Base-by-base conservation (phyloP, 2,888 invertebrate genomes). In the Tholera decimalis region DNA sequence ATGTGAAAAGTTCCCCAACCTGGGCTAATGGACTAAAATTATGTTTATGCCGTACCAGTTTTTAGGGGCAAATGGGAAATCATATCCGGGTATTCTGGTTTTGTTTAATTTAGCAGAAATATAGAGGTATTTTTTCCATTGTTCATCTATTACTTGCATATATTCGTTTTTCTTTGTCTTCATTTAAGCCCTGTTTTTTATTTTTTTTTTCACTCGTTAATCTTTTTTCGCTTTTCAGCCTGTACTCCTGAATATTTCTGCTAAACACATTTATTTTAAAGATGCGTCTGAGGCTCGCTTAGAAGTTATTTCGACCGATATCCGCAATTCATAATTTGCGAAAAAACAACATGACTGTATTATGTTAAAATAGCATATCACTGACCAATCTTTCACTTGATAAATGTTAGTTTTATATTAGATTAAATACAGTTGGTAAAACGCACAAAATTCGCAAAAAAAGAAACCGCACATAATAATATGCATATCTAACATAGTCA, bases 401-500 rank as follows among this genome's bases (percentile, higher is more conserved):
- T 33, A 22, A 30, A 41, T 13, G 0, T 44, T 58, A 58, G 39
- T 51, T 53, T 44, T 55, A 51, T 50, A 18, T 50, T 50, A 50
- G 13, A 37, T 1, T 44, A 65, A 65, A 30, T 44, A 51, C 20
- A 47, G n/a, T 39, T 62, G 26, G 13, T 58, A 35, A 41, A 39
- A 68, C 65, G 76, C 76, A n/a, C n/a, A n/a, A n/a, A n/a, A n/a
- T n/a, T n/a, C n/a, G n/a, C n/a, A n/a, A n/a, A n/a, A n/a, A n/a
- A n/a, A n/a, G n/a, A 35, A 41, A 39, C 60, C 65, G 76, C 76
- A 74, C 71, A 60, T 30, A 22, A 26, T 55, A 65, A 53, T 11
- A 53, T 30, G 33, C 51, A 70, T 70, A 70, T 74, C 70, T 74
- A 59, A 70, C 69, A 50, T 62, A 61, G 47, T 41, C 20, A 20